Conservation (phyloP, 1,140 invertebrate genomes). For the Ericerus pela region DNA sequence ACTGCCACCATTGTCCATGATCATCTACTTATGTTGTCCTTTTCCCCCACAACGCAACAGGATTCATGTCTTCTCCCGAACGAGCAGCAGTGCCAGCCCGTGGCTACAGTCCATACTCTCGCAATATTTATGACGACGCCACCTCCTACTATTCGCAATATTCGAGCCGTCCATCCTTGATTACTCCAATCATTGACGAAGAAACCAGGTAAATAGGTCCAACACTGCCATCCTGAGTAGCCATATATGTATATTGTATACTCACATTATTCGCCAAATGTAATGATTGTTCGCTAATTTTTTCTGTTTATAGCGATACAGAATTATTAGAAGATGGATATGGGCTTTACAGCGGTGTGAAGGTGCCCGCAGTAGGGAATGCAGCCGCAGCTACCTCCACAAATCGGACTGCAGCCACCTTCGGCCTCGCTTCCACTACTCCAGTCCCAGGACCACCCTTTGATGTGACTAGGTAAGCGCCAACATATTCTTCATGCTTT, state of each 20-base stretch:
- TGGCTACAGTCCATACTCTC: not conserved
- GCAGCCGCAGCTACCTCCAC: constrained; percentile 30
- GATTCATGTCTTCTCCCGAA: constrained; percentile 16
- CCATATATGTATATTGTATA: too few species aligned
- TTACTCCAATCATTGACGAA: constrained; percentile 80
- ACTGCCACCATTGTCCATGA: not conserved
- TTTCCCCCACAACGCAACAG: constrained; percentile 10
- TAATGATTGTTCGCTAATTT: too few species aligned
- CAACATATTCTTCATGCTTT: too few species aligned
- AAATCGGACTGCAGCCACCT: too few species aligned
- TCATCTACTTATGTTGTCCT: not conserved
- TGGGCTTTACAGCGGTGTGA: constrained; percentile 46
- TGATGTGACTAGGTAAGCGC: constrained; percentile 33
- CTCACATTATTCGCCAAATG: too few species aligned
- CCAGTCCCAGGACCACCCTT: constrained; percentile 36
- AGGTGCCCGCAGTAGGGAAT: constrained; percentile 34
- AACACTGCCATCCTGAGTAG: too few species aligned
- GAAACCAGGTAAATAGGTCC: constrained; percentile 71
- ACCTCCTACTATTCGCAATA: constrained; percentile 77
- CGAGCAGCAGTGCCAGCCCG: not conserved
- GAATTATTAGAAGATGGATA: constrained; percentile 61
- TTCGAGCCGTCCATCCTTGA: constrained; percentile 49
- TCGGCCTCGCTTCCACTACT: constrained; percentile 30
- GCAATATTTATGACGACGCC: constrained; percentile 53
- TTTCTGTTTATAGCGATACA: constrained; percentile 35